Evolutionary conservation across 2,888 invertebrate species (phyloP).

Genomic region (Entomobrya multifasciata): DNA sequence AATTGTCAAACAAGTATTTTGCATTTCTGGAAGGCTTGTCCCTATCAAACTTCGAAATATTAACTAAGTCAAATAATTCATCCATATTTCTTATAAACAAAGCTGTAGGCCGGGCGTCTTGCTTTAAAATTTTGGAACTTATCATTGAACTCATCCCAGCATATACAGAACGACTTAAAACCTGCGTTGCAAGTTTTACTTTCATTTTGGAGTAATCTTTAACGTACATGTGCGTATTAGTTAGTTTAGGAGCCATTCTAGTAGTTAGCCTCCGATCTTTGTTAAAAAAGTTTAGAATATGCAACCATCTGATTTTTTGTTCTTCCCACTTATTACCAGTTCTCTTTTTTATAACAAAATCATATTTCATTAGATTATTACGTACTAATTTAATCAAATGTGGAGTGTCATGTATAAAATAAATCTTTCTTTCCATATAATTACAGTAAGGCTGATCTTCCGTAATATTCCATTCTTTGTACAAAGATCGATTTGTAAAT

Average conservation of each 20-base stretch:
- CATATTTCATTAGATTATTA: slow-evolving; percentile 47
- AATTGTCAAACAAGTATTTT: neutral
- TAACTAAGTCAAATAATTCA: slow-evolving; percentile 40
- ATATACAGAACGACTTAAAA: slow-evolving; percentile 41
- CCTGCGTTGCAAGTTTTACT: slow-evolving; percentile 44
- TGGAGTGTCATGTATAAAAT: slow-evolving; percentile 44
- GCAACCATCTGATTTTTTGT: neutral
- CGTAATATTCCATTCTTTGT: neutral
- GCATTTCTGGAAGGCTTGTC: neutral
- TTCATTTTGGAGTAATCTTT: slow-evolving; percentile 54
- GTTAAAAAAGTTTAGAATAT: slow-evolving; percentile 23
- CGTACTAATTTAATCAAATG: slow-evolving; percentile 51
- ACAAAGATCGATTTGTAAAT: slow-evolving; percentile 30
- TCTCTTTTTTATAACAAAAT: neutral
- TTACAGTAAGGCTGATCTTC: neutral
- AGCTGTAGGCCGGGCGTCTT: neutral
- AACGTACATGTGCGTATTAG: neutral
- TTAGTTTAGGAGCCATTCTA: slow-evolving; percentile 45
- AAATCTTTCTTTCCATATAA: neutral
- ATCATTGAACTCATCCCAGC: slow-evolving; percentile 38
- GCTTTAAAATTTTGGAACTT: neutral
- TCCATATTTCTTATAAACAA: slow-evolving; percentile 16
- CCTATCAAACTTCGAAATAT: slow-evolving; percentile 12
- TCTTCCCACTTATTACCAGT: neutral
- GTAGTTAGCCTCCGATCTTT: neutral